A percentile compares a stretch with the other conserved stretches of the same genome.
These are phyloP conservation scores for Zaprionus vittiger DNA, from an alignment of 1,140 invertebrate genomes.

Conservation along the genomic window DNA sequence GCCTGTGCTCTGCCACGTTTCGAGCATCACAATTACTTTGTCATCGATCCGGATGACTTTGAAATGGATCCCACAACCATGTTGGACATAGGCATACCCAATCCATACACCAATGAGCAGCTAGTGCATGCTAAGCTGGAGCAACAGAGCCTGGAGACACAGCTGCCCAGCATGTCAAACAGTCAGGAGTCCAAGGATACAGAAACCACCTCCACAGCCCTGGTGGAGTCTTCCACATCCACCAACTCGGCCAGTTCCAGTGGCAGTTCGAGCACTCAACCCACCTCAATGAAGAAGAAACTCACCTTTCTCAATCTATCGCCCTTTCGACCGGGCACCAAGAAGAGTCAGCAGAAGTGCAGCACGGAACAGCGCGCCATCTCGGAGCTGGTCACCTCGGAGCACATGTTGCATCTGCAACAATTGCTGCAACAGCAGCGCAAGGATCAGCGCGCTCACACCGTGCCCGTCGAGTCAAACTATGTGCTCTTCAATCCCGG, in stretches of 20 bases:
- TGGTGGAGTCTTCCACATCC: constrained; percentile 78
- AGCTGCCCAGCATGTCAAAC: constrained; percentile 74
- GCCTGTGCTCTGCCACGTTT: constrained; percentile 49
- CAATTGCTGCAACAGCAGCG: constrained; percentile 61
- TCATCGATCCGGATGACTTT: constrained; percentile 77
- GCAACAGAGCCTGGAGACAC: constrained; percentile 60
- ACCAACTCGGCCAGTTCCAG: constrained; percentile 68
- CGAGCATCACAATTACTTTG: constrained; percentile 83
- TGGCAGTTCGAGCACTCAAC: constrained; percentile 59
- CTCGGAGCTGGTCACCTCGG: constrained; percentile 70
- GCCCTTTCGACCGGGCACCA: constrained; percentile 59
- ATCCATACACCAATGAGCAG: constrained; percentile 78
- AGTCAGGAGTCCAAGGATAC: constrained; percentile 82
- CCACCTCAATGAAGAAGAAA: constrained; percentile 58
- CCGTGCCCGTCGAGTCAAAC: constrained; percentile 81
- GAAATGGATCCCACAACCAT: constrained; percentile 44
- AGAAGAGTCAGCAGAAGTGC: constrained; percentile 43
- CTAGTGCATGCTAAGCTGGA: constrained; percentile 74
- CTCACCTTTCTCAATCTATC: constrained; percentile 79
- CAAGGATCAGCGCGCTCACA: constrained; percentile 68
- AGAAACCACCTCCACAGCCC: constrained; percentile 76
- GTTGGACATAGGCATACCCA: constrained; percentile 77
- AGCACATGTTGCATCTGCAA: constrained; percentile 78
- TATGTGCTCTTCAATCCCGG: constrained; percentile 83
- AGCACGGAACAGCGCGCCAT: constrained; percentile 59